These are phyloP conservation scores for Steinernema feltiae DNA, from an alignment of 1,140 invertebrate species.

Conservation along the genomic window DNA sequence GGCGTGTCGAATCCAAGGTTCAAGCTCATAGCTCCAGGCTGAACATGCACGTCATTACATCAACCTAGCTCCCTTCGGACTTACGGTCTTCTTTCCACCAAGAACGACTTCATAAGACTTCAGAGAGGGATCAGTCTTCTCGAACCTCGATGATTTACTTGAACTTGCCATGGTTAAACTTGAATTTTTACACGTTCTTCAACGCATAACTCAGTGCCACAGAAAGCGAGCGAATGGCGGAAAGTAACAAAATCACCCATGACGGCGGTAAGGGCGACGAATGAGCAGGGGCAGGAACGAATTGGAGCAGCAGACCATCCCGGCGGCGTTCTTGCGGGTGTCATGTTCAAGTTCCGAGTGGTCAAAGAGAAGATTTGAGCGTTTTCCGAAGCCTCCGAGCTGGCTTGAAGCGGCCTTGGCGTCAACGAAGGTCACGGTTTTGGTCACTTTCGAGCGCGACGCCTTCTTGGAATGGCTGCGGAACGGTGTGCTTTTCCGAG, in stretches of 20 bases:
- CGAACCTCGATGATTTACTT: conserved; percentile 69
- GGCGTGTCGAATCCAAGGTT: conserved; percentile 60
- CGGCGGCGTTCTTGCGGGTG: neutral
- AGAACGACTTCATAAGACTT: conserved; percentile 61
- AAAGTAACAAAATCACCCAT: conserved; percentile 23
- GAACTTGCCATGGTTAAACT: conserved; percentile 67
- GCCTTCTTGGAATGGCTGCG: conserved; percentile 62
- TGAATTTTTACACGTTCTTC: conserved; percentile 73
- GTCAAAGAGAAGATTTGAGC: conserved; percentile 36
- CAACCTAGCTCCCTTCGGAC: neutral
- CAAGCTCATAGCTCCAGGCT: conserved; percentile 27
- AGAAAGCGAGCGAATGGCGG: conserved; percentile 19
- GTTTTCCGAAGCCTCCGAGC: conserved; percentile 8
- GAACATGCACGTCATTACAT: conserved; percentile 28
- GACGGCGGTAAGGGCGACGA: conserved; percentile 35
- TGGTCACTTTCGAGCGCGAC: conserved; percentile 69
- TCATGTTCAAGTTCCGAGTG: conserved; percentile 13
- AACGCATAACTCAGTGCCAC: conserved; percentile 58
- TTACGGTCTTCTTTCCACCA: conserved; percentile 48
- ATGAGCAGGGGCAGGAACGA: conserved; percentile 59
- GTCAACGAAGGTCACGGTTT: conserved; percentile 62
- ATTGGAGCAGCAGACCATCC: conserved; percentile 57
- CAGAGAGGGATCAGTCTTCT: conserved; percentile 69
- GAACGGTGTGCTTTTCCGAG: conserved; percentile 70
- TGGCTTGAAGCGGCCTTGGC: conserved; percentile 27